Base-by-base conservation (phyloP, 1,140 invertebrate genomes). In the Sesamia nonagrioides region DNA sequence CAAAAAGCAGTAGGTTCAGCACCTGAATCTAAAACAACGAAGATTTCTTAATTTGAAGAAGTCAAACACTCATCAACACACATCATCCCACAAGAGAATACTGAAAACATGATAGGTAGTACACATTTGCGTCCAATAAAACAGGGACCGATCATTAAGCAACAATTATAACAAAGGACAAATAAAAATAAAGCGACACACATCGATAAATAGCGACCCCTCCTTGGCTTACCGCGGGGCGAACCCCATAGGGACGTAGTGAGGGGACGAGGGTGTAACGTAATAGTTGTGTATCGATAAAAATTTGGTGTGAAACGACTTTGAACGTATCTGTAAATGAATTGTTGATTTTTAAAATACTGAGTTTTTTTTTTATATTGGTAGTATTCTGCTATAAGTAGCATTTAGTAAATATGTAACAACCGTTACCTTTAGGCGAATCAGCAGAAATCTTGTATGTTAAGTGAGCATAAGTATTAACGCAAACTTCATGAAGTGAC, bases 101-200 rank as follows among this genome's bases (percentile, higher is more conserved):
- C 15, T 54, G 4, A 1, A 61, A 61, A 61, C 27, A 33, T 50
- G 45, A 52, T 35, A 60, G 40, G 50, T 35, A 18, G 15, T 72
- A 66, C 2, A 56, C 21, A 40, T 63, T 76, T 54, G 50, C 56
- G 75, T 48, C 37, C 76, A 78, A 80, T 79, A 78, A 78, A 78
- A 81, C 78, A 69, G 68, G 15, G 58, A 68, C 63, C 80, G 83
- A 89, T 91, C 89, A 89, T 90, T 91, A 92, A 89, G 75, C 84
- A 88, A 83, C 89, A 88, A 93, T 91, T 91, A 93, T 88, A 88
- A 87, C 83, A 88, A 81, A 84, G 87, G 84, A 89, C 88, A 92
- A 91, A 92, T 90, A 92, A 91, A 91, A 93, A 91, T 91, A 92
- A 92, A 90, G 80, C 84, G 87, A 86, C 69, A 87, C 81, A 86